Base-by-base conservation (phyloP, 2,888 invertebrate species). In the Scaptomyza caliginosa region DNA sequence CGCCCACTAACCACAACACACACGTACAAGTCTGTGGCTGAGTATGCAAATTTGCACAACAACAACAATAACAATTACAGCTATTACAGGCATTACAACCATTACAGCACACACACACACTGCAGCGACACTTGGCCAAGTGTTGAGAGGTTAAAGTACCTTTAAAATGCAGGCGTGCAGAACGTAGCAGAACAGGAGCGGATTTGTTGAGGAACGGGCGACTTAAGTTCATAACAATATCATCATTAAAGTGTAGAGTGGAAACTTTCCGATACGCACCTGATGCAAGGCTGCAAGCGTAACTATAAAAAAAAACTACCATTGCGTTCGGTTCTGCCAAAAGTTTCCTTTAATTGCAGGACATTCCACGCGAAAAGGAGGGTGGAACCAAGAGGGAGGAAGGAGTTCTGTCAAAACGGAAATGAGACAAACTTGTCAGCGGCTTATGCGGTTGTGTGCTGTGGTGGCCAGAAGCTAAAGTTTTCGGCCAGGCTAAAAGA, bases 401-500 rank as follows among this genome's bases (percentile, higher is more conserved):
- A 32, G 46, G 19, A 13, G 26, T 10, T 0, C 66, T 72, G 59
- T 63, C 62, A 71, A 69, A 77, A 67, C 67, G 79, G 78, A 79
- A 81, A 75, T 69, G 68, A 67, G 70, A 70, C 66, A 83, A 86
- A 83, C 86, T 82, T 82, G 86, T 83, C 79, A 82, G 68, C 75
- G 65, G 83, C 67, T 73, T 70, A 72, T 68, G 69, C 49, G 63
- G 67, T 60, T 65, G 50, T 30, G n/a, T 30, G 30, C n/a, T 26
- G 36, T 43, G 67, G 38, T 28, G 28, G 28, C 28, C 28, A 28
- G 40, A 46, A 54, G 49, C 50, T 6, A 57, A 74, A 74, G 42
- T 56, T 62, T 57, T 40, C 16, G 34, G 54, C 32, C 38, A 6
- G 4, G 43, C 40, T 16, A 8, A 62, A 52, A 50, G 71, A 45